Percentiles rank a stretch among this genome's conserved stretches.
Conservation (phyloP, 2,888 invertebrate genomes). For the Platynereis dumerilii region DNA sequence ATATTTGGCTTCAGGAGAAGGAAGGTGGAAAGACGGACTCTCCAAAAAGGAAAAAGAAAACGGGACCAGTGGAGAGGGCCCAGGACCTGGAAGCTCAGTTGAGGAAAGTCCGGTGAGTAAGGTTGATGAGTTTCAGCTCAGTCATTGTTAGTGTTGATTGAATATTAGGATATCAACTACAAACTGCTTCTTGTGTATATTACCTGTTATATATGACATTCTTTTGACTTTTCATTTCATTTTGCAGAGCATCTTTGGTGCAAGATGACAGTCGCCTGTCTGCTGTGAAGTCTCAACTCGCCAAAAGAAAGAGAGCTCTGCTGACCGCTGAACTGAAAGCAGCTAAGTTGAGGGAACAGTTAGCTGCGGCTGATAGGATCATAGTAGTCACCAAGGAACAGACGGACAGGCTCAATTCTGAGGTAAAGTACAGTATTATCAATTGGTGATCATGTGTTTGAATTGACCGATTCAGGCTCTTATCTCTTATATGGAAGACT, state of each 20-base stretch:
- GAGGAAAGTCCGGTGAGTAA: too few relatives aligned
- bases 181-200: too few relatives aligned
- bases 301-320: slow-evolving; percentile 40
- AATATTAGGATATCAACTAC: too few relatives aligned
- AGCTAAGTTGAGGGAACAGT: slow-evolving; percentile 43
- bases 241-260: slow-evolving; percentile 12
- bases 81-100: background rate
- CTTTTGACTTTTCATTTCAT: too few relatives aligned
- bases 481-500: too few relatives aligned
- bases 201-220: too few relatives aligned
- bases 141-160: too few relatives aligned
- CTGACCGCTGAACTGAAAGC: slow-evolving; percentile 39
- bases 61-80: background rate
- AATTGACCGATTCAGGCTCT: too few relatives aligned
- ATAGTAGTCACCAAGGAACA: slow-evolving; percentile 41
- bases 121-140: too few relatives aligned
- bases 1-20: background rate
- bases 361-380: slow-evolving; percentile 45
- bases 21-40: background rate
- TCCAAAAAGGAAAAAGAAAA: background rate
- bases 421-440: slow-evolving; percentile 43
- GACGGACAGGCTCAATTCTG: slow-evolving; percentile 44
- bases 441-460: too few relatives aligned
- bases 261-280: slow-evolving; percentile 33
- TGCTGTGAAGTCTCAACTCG: slow-evolving; percentile 39